phyloP scores from a whole-genome alignment of 2,888 invertebrate genomes.

The Apotomis capreana region DNA sequence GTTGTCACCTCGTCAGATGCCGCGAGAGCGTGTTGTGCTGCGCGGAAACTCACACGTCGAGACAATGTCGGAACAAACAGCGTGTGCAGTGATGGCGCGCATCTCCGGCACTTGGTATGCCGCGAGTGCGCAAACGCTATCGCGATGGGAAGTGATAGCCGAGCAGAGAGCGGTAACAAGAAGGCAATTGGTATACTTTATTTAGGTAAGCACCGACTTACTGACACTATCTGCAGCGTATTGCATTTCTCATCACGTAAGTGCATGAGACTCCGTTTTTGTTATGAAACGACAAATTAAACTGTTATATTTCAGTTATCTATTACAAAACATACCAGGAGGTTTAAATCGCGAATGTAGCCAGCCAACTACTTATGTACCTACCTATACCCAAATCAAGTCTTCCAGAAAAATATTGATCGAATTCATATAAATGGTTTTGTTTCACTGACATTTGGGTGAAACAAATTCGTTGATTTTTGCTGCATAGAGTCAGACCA shows the following conservation, averaged over 20 bases:
- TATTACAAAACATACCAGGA: too few relatives aligned
- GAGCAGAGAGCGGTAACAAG: background rate
- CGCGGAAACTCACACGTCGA: background rate
- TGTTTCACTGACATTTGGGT: too few relatives aligned
- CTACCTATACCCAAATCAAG: too few relatives aligned
- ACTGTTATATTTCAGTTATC: background rate
- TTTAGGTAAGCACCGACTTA: background rate
- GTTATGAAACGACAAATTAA: constrained; percentile 12
- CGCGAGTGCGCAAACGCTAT: constrained; percentile 44
- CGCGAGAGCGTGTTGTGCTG: background rate
- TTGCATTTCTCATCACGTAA: constrained; percentile 18
- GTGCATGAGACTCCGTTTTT: constrained; percentile 25
- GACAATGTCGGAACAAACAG: background rate
- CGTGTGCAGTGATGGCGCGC: background rate
- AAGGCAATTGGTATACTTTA: constrained; percentile 11
- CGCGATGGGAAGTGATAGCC: constrained; percentile 48
- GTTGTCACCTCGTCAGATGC: background rate
- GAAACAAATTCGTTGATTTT: too few relatives aligned
- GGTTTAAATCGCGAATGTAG: too few relatives aligned
- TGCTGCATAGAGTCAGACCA: too few relatives aligned
- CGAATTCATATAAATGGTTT: too few relatives aligned
- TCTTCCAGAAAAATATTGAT: too few relatives aligned
- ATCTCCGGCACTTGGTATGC: constrained; percentile 32
- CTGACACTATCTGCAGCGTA: background rate
- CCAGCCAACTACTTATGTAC: too few relatives aligned